Percentiles rank a stretch among this genome's conserved stretches.
phyloP scores from a whole-genome alignment of 2,113 vertebrate species.

The Bufo bufo region DNA sequence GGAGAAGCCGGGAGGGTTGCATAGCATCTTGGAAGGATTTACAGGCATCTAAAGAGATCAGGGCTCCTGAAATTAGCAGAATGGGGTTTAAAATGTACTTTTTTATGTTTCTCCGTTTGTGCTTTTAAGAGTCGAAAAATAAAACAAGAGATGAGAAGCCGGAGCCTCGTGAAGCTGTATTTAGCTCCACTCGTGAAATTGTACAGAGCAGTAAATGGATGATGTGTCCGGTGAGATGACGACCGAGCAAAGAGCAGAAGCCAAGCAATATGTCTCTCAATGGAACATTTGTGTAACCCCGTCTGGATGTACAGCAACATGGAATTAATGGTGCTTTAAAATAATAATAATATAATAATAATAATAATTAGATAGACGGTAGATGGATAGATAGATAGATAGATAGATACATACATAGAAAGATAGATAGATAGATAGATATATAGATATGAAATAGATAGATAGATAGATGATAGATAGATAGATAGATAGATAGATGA shows the following conservation, averaged over 20 bases:
- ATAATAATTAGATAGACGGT: neutral
- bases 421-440: constrained; percentile 6
- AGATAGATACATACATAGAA: constrained; percentile 5
- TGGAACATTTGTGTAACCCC: too few species aligned
- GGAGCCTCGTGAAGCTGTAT: neutral
- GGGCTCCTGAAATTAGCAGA: too few species aligned
- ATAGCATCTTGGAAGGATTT: too few species aligned
- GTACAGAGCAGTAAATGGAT: neutral
- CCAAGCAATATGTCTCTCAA: neutral
- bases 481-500: neutral
- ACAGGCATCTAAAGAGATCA: too few species aligned
- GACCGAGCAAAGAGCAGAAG: neutral
- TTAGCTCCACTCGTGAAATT: neutral
- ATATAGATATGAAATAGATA: neutral
- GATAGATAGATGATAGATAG: neutral
- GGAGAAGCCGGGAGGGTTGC: too few species aligned
- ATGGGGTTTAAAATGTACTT: neutral
- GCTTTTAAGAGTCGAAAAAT: neutral
- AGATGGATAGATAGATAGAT: neutral
- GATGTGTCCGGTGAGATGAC: neutral
- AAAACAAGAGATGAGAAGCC: neutral
- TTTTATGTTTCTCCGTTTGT: neutral
- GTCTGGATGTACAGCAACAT: too few species aligned
- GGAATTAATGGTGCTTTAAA: too few species aligned
- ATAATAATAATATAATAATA: too few species aligned